Percentiles rank a stretch among this genome's conserved stretches.
Evolutionary conservation across 2,797 vertebrate genomes (phyloP).

Genomic region (Babyrousa celebensis): DNA sequence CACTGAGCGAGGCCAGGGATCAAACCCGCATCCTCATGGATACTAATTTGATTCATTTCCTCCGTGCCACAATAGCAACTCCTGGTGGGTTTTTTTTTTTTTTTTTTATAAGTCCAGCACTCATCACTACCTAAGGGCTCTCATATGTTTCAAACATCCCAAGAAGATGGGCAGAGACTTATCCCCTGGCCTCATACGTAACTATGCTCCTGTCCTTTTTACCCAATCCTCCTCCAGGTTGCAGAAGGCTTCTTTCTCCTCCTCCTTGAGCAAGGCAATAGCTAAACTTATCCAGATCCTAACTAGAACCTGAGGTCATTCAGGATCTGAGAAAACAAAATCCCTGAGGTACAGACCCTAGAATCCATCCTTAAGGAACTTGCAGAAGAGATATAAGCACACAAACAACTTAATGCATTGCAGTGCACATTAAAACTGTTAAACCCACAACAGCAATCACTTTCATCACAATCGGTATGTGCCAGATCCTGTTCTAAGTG

Average conservation of each 20-base stretch:
- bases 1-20: no score
- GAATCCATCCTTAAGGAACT: background rate
- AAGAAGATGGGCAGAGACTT: background rate
- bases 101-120: background rate
- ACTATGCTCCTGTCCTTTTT: background rate
- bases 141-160: constrained; percentile 11
- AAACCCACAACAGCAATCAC: constrained; percentile 41
- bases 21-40: no score
- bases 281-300: background rate
- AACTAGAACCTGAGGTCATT: constrained; percentile 30
- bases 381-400: constrained; percentile 43
- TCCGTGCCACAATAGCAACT: no score
- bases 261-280: background rate
- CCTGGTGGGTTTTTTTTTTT: background rate
- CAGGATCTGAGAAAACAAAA: constrained; percentile 33
- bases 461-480: constrained; percentile 22
- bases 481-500: constrained; percentile 2
- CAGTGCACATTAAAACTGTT: constrained; percentile 53
- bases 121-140: constrained; percentile 9
- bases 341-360: background rate
- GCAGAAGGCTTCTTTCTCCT: background rate
- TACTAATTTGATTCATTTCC: no score
- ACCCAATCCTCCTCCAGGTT: background rate
- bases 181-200: background rate
- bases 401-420: constrained; percentile 4